Evolutionary conservation across 2,888 invertebrate species (phyloP).

Genomic region (Phaedon cochleariae): DNA sequence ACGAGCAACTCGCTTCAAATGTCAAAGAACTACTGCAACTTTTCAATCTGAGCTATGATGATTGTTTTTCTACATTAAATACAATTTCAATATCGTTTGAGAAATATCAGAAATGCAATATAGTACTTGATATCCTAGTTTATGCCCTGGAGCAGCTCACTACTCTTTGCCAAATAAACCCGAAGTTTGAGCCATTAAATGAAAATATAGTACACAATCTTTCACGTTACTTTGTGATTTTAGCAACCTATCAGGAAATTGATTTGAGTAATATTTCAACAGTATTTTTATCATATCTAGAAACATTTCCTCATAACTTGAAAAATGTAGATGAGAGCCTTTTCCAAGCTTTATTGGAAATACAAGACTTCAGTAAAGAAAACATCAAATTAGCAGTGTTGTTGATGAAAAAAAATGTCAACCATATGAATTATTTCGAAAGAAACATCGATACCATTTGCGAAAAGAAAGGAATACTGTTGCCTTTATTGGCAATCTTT

Average conservation of each 20-base stretch:
- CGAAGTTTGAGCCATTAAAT: slow-evolving; percentile 40
- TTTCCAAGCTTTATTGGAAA: slow-evolving; percentile 65
- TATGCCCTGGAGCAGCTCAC: slow-evolving; percentile 45
- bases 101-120: slow-evolving; percentile 16
- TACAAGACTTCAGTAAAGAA: slow-evolving; percentile 66
- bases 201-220: slow-evolving; percentile 39
- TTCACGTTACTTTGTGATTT: slow-evolving; percentile 36
- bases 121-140: slow-evolving; percentile 38
- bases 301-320: slow-evolving; percentile 70
- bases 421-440: slow-evolving; percentile 63
- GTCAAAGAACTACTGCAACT: slow-evolving; percentile 61
- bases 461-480: slow-evolving; percentile 69
- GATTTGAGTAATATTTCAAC: slow-evolving; percentile 66
- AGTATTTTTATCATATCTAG: slow-evolving; percentile 67
- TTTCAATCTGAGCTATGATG: slow-evolving; percentile 56
- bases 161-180: slow-evolving; percentile 25
- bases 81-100: slow-evolving; percentile 25
- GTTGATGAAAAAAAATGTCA: slow-evolving; percentile 66
- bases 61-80: slow-evolving; percentile 62
- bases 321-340: slow-evolving; percentile 64
- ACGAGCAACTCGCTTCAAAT: slow-evolving; percentile 50
- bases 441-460: slow-evolving; percentile 65
- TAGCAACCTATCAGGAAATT: slow-evolving; percentile 38
- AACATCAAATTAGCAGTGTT: slow-evolving; percentile 68
- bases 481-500: slow-evolving; percentile 68